Evolutionary conservation across 2,888 invertebrate species (phyloP), one percentile per base, ranked within the genome.

Genomic region (Pinctada fucata): DNA sequence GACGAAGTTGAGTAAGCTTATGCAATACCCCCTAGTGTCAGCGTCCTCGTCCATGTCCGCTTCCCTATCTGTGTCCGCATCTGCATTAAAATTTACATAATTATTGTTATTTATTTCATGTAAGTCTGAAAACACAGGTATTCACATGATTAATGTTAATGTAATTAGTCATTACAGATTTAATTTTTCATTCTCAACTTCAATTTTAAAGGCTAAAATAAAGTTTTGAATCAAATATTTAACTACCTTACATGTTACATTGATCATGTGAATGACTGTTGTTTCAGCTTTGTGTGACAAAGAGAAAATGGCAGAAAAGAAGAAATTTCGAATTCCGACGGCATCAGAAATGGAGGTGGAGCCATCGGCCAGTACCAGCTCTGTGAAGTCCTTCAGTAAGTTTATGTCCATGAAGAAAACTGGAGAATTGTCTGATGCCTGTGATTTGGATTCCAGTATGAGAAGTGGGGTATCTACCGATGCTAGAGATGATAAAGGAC

Each of bases 281-380:
- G 8, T 58, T 58, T 58, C 58, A 58, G 58, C 13, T 58, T 58
- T 58, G 58, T 10, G 58, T 58, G 58, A 31, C 31, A 31, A 31
- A 31, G 31, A 31, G 31, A 83, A 78, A 48, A 83, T 84, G 84
- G 82, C 84, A 64, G 82, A 78, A 48, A 80, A 75, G 48, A 81
- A 80, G 71, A 79, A 79, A 52, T 86, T 84, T 66, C 74, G 78
- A 68, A 83, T 86, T 71, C 86, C 86, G 50, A 78, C 85, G n/a
- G 75, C 82, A 31, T 75, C 75, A 58, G 85, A 86, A 79, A 83
- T 84, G 74, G 84, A 83, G 69, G 77, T 74, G 16, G 65, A 45
- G 16, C 2, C 63, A 3, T 10, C 4, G 31, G 8, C 51, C 65
- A 51, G 47, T 45, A 68, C 31, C 16, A 47, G 6, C 13, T 50